Conservation (phyloP, 1,140 invertebrate genomes). For the Euwallacea fornicatus region DNA sequence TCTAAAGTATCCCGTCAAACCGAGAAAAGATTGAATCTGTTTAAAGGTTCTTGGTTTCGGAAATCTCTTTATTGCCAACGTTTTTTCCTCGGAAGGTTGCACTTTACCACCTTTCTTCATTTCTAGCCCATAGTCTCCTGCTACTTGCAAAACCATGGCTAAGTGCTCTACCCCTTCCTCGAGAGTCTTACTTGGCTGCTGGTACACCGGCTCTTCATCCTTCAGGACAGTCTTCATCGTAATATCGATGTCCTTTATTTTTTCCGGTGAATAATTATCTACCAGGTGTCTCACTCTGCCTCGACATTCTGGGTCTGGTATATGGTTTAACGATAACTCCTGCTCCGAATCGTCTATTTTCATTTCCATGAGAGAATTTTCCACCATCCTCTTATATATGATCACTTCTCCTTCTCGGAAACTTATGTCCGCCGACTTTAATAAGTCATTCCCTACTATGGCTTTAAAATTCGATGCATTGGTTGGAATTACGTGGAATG, state of each 20-base stretch:
- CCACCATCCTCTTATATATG: constrained; percentile 7
- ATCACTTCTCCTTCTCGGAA: constrained; percentile 12
- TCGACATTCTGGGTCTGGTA: not conserved
- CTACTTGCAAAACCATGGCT: not conserved
- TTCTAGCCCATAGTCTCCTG: constrained; percentile 48
- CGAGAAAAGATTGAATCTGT: constrained; percentile 38
- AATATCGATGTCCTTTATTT: constrained; percentile 22
- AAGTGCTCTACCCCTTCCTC: not conserved
- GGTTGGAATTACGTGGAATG: constrained; percentile 14
- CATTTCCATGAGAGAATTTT: constrained; percentile 29
- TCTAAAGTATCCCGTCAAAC: constrained; percentile 50
- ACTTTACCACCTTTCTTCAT: constrained; percentile 45
- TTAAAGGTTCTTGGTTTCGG: constrained; percentile 44
- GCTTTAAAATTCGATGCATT: constrained; percentile 11
- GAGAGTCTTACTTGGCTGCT: constrained; percentile 37
- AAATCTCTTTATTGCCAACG: constrained; percentile 47
- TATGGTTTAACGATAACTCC: not conserved
- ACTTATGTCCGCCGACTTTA: constrained; percentile 9
- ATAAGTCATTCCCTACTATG: constrained; percentile 18
- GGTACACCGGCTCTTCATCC: constrained; percentile 44
- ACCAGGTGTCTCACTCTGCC: constrained; percentile 26
- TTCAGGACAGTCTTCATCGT: constrained; percentile 37
- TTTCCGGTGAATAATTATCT: constrained; percentile 26
- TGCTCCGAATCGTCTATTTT: constrained; percentile 17
- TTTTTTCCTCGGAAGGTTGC: constrained; percentile 46